These are phyloP conservation scores for Anthoscopus minutus DNA, from an alignment of 2,113 vertebrate genomes.

Conservation along the genomic window DNA sequence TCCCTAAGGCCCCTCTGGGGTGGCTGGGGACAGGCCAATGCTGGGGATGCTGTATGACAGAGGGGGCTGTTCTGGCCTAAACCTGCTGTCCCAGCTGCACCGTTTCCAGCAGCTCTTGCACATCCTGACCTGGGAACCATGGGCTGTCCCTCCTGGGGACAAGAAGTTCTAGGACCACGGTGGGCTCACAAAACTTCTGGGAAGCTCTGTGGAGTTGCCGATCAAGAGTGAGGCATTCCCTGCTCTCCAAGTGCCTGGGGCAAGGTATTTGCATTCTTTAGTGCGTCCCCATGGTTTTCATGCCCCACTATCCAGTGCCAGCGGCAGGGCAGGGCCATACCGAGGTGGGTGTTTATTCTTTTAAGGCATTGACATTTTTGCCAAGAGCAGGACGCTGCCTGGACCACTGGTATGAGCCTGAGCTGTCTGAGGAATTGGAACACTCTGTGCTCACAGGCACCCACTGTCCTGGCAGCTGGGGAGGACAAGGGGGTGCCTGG, in stretches of 20 bases:
- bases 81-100: not conserved
- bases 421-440: not conserved
- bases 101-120: not conserved
- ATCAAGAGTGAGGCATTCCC: not conserved
- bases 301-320: not conserved
- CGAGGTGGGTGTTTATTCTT: not conserved
- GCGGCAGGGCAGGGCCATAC: not conserved
- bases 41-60: fast-evolving
- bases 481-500: fast-evolving
- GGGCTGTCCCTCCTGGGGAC: not conserved
- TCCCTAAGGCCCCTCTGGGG: not conserved
- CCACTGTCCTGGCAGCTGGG: not conserved
- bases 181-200: not conserved
- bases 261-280: not conserved
- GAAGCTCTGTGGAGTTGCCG: not conserved
- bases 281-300: fast-evolving
- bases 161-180: not conserved
- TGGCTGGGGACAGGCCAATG: not conserved
- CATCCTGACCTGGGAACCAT: fast-evolving
- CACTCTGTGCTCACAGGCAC: not conserved
- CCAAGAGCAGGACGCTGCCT: not conserved
- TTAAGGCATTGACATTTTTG: not conserved
- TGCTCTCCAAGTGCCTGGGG: not conserved
- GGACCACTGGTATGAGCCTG: not conserved
- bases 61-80: not conserved